phyloP scores from a whole-genome alignment of 2,113 vertebrate genomes.

The Pandion haliaetus region DNA sequence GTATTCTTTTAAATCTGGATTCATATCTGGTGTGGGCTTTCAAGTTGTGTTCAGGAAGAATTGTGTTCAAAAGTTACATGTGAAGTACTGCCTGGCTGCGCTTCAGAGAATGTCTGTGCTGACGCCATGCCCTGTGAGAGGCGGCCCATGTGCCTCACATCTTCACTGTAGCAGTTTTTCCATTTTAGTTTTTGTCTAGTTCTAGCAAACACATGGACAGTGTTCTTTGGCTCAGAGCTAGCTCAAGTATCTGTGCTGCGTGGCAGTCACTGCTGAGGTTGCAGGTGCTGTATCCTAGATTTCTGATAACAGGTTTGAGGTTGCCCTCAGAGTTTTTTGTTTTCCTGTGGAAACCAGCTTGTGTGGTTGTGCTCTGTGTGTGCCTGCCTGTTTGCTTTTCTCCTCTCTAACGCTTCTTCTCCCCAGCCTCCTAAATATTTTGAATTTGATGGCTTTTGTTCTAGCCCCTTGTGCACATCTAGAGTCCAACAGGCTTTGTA shows the following conservation, averaged over 20 bases:
- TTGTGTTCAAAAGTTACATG: fast-evolving
- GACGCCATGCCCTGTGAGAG: background rate
- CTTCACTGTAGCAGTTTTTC: background rate
- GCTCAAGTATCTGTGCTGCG: fast-evolving
- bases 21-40: background rate
- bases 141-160: fast-evolving
- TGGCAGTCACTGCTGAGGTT: background rate
- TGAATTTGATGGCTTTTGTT: background rate
- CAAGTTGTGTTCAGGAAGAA: background rate
- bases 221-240: background rate
- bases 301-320: background rate
- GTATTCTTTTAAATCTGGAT: background rate
- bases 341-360: background rate
- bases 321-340: background rate
- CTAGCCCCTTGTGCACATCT: background rate
- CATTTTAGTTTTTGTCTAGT: background rate
- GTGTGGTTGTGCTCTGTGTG: background rate
- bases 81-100: background rate
- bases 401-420: background rate
- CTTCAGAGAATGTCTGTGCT: background rate
- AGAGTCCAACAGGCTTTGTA: background rate
- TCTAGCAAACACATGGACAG: background rate
- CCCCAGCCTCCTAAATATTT: background rate
- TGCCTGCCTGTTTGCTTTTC: background rate
- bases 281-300: background rate